Base-by-base conservation (phyloP, 64 coral and sea anemone genomes). In the Pocillopora damicornis region DNA sequence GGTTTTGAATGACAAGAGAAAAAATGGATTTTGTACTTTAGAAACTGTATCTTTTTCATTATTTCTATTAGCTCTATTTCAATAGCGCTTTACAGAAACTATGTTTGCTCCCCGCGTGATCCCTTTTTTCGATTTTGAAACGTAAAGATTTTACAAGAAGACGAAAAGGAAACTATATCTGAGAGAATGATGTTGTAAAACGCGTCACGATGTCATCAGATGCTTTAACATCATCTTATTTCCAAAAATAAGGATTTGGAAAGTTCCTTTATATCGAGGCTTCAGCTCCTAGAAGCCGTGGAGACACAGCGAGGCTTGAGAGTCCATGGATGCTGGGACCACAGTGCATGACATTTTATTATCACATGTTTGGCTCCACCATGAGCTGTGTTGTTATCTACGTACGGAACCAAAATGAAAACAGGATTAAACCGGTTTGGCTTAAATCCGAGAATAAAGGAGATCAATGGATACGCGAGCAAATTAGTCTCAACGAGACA, bases 301-400 rank as follows among this genome's bases (percentile, higher is more conserved):
- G 81, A 59, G 89, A 91, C 60, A 37, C 42, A 18, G 90, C 90
- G 0, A 74, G 90, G 18, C 58, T 91, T 11, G 36, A 71, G 14
- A 86, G 89, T 77, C 89, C 89, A 15, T n/a, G 30, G 37, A 83
- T 91, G 89, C 73, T 15, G 34, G 90, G 90, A 20, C 83, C 57
- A 11, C 81, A 91, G 59, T 91, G 90, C 59, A 86, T 91, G 90
- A 78, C 59, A 58, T 91, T 91, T 25, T 91, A 60, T 25, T 91
- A 91, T 35, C 81, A 91, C 75, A 91, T 91, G 90, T 87, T 30
- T 61, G 90, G 90, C 17, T 1, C 22, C 16, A 62, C 66, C 75
- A 91, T 91, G 60, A 75, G 90, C 73, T 77, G 61, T 30, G 16
- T 91, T 23, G 37, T 68, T 12, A 58, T 91, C 11, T 73, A 91